phyloP scores from a whole-genome alignment of 2,888 invertebrate genomes.

The Drosophila neoperkinsi region DNA sequence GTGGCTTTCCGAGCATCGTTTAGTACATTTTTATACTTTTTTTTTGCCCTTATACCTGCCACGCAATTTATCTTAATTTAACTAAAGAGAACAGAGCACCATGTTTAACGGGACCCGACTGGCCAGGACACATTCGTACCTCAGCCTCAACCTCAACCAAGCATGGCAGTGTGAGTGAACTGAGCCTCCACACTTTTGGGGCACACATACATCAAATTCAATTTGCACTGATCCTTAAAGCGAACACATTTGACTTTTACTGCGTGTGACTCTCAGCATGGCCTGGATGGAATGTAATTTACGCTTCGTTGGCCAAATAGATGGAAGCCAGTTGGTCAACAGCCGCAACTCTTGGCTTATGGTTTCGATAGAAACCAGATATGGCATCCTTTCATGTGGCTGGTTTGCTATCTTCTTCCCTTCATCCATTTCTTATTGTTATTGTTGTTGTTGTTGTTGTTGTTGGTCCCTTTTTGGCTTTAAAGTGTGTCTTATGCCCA shows the following conservation, averaged over 20 bases:
- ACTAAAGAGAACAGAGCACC: not conserved
- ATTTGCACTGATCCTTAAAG: slow-evolving; percentile 43
- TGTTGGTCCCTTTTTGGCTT: slow-evolving; percentile 18
- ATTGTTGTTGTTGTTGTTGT: not conserved
- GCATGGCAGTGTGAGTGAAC: slow-evolving; percentile 3
- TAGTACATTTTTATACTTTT: slow-evolving; percentile 17
- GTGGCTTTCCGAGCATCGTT: slow-evolving; percentile 26
- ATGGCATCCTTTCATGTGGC: not conserved
- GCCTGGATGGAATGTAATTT: slow-evolving; percentile 10
- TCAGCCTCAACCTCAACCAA: not conserved
- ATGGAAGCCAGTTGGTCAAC: slow-evolving; percentile 13
- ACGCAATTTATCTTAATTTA: slow-evolving; percentile 69
- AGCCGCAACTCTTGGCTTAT: not conserved
- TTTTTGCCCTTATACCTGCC: not conserved
- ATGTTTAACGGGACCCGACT: not conserved
- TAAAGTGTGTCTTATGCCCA: slow-evolving; percentile 10
- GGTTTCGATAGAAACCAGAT: not conserved
- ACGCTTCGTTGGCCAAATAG: slow-evolving; percentile 36
- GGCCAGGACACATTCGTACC: slow-evolving; percentile 15
- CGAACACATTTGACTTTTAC: slow-evolving; percentile 42
- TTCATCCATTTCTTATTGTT: not conserved
- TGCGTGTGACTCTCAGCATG: not conserved
- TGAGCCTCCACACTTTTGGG: not conserved
- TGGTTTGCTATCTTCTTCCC: too few species aligned
- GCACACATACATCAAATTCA: slow-evolving; percentile 57